Evolutionary conservation across 2,113 vertebrate species (phyloP).

Genomic region (Gallinago undulata): DNA sequence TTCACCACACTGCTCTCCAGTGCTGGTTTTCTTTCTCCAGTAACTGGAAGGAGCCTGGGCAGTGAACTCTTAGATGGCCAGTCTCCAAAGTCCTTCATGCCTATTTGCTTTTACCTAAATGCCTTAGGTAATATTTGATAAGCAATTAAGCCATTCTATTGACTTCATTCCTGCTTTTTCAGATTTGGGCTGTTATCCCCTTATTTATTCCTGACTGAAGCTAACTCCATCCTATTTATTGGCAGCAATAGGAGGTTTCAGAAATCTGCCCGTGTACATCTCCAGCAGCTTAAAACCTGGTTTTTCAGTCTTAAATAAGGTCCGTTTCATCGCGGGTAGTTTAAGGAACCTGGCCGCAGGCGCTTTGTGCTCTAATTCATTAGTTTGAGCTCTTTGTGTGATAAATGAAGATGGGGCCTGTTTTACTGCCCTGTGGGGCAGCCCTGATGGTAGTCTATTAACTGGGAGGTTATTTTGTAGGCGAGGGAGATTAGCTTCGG

Average conservation of each 20-base stretch:
- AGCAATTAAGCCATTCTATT: background rate
- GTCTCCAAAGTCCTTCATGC: background rate
- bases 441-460: background rate
- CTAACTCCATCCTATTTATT: background rate
- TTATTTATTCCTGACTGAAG: background rate
- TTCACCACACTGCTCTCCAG: background rate
- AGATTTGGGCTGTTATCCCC: background rate
- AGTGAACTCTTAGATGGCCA: background rate
- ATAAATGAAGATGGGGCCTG: background rate
- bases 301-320: background rate
- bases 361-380: background rate
- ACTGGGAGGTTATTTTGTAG: constrained; percentile 13
- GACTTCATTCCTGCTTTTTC: background rate
- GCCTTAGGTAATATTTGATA: background rate
- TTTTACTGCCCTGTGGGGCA: background rate
- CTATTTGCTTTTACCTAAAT: background rate
- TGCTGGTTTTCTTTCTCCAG: background rate
- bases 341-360: background rate
- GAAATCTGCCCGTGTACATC: background rate
- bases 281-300: background rate
- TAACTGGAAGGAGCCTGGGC: background rate
- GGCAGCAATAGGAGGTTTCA: background rate
- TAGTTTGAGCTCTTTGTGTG: background rate
- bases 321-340: background rate
- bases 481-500: background rate